Evolutionary conservation across 2,888 invertebrate species (phyloP).

Genomic region (Polymixis lichenea): DNA sequence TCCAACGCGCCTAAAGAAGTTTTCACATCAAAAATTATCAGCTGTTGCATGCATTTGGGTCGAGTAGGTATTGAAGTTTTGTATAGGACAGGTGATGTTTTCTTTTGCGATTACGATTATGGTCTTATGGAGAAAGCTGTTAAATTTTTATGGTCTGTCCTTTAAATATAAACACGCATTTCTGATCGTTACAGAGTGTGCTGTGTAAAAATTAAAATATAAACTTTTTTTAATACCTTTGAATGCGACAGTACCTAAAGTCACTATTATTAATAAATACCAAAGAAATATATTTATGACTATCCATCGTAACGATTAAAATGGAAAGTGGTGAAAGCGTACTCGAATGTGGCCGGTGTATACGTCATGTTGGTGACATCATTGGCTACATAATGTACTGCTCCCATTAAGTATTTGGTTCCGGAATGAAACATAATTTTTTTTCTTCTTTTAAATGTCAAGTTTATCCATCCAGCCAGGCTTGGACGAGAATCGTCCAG

Average conservation of each 20-base stretch:
- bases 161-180: too few relatives aligned
- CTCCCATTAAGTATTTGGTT: conserved; percentile 11
- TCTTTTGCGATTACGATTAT: too few relatives aligned
- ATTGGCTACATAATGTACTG: conserved; percentile 28
- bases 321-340: conserved; percentile 60
- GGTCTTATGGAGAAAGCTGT: too few relatives aligned
- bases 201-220: neutral
- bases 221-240: neutral
- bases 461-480: neutral
- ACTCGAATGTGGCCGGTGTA: conserved; percentile 5
- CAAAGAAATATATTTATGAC: conserved; percentile 22
- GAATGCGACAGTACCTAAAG: conserved; percentile 7
- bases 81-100: too few relatives aligned
- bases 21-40: too few relatives aligned
- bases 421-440: conserved; percentile 9
- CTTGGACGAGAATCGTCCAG: neutral
- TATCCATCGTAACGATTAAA: conserved; percentile 29
- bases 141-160: too few relatives aligned
- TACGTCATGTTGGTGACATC: conserved; percentile 52
- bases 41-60: too few relatives aligned
- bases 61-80: too few relatives aligned
- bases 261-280: conserved; percentile 5
- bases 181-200: neutral
- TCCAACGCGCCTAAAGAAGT: too few relatives aligned
- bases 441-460: neutral